Evolutionary conservation across 2,888 invertebrate species (phyloP).

Genomic region (Spilarctia lutea): DNA sequence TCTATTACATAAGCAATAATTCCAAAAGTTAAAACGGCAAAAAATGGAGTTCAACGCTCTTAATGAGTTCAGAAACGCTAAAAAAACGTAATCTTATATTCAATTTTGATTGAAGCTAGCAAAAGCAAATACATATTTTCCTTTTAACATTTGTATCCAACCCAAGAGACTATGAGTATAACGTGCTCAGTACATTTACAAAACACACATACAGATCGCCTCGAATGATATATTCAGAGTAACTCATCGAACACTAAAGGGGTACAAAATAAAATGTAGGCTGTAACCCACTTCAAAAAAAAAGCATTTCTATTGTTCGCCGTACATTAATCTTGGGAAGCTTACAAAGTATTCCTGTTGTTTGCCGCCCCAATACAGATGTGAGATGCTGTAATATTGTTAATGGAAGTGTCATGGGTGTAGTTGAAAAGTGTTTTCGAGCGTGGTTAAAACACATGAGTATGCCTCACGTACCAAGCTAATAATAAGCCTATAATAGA

Average conservation of each 20-base stretch:
- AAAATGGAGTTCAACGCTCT: not conserved
- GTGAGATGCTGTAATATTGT: constrained; percentile 28
- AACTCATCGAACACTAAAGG: constrained; percentile 48
- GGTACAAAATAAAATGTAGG: constrained; percentile 44
- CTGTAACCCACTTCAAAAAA: constrained; percentile 53
- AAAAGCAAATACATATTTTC: constrained; percentile 4
- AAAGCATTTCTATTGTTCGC: constrained; percentile 57
- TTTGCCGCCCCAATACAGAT: constrained; percentile 51
- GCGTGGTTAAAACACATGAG: not conserved
- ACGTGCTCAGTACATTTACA: constrained; percentile 6
- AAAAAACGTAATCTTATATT: not conserved
- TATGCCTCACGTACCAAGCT: not conserved
- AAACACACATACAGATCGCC: constrained; percentile 6
- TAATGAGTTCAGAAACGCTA: not conserved
- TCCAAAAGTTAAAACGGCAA: not conserved
- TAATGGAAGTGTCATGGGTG: constrained; percentile 19
- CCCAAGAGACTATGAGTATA: not conserved
- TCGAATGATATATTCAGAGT: constrained; percentile 20
- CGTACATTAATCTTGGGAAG: constrained; percentile 58
- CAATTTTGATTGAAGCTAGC: not conserved
- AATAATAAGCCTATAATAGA: not conserved
- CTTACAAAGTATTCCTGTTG: constrained; percentile 61
- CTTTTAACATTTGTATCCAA: not conserved
- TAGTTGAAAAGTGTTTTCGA: not conserved
- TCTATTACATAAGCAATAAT: not conserved